A percentile compares a stretch with the other conserved stretches of the same genome.
phyloP scores from a whole-genome alignment of 2,888 invertebrate genomes.

The Ectemnius lituratus region DNA sequence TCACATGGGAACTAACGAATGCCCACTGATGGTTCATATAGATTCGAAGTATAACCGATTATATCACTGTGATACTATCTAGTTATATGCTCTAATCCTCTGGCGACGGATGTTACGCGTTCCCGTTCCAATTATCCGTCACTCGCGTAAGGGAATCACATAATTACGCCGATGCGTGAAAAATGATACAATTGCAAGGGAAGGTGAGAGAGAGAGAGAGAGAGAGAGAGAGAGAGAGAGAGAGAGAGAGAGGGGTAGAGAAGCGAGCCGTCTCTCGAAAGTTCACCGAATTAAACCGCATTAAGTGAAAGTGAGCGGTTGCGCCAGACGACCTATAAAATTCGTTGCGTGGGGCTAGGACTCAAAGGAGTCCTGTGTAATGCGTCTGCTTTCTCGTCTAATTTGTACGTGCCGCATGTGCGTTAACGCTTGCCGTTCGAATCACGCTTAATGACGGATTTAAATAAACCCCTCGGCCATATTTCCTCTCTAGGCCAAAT shows the following conservation, averaged over 20 bases:
- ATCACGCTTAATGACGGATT: background rate
- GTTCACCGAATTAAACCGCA: slow-evolving; percentile 56
- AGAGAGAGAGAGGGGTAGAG: background rate
- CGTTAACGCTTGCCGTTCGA: slow-evolving; percentile 17
- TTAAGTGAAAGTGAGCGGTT: slow-evolving; percentile 56
- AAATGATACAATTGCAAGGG: slow-evolving; percentile 44
- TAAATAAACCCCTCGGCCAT: too few relatives aligned
- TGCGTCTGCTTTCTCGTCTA: slow-evolving; percentile 47
- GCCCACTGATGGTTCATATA: too few relatives aligned
- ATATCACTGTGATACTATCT: background rate
- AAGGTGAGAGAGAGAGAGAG: slow-evolving; percentile 9
- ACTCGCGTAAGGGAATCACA: slow-evolving; percentile 9
- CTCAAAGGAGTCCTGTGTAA: slow-evolving; percentile 38
- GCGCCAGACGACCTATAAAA: slow-evolving; percentile 52
- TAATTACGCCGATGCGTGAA: slow-evolving; percentile 39
- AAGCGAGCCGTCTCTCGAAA: slow-evolving; percentile 38
- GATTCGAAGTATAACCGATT: background rate
- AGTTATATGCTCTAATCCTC: background rate
- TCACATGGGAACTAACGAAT: too few relatives aligned
- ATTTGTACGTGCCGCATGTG: slow-evolving; percentile 47
- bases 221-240: slow-evolving; percentile 7
- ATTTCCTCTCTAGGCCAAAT: too few relatives aligned
- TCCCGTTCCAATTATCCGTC: background rate
- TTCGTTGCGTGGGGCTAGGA: slow-evolving; percentile 42
- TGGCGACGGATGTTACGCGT: background rate